Conservation (phyloP, 2,113 vertebrate genomes). For the Cichladusa arquata region DNA sequence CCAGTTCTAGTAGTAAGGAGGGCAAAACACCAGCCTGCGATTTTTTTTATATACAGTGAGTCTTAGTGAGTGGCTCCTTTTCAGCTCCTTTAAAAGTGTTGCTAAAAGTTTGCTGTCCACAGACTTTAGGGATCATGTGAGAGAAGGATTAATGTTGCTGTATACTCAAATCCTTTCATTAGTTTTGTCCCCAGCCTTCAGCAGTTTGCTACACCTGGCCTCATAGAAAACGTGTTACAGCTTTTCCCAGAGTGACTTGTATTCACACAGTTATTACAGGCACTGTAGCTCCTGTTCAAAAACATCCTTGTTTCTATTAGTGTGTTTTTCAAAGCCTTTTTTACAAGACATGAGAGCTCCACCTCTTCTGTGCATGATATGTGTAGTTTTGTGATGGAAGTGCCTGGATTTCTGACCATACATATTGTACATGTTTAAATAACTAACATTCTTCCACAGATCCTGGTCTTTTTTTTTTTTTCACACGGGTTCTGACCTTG, state of each 20-base stretch:
- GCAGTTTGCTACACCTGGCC: background rate
- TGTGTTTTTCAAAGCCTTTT: background rate
- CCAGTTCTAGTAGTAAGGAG: background rate
- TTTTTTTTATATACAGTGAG: background rate
- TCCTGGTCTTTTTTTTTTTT: background rate
- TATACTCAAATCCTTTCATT: background rate
- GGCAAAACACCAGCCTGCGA: background rate
- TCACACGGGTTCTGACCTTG: background rate
- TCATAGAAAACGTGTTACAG: background rate
- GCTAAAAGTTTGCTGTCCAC: background rate
- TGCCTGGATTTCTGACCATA: background rate
- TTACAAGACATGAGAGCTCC: background rate
- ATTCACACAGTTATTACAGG: background rate
- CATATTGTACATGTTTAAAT: background rate
- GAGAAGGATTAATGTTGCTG: background rate
- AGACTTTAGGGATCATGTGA: fast-evolving
- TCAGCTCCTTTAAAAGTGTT: background rate
- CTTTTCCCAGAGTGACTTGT: background rate
- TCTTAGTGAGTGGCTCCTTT: background rate
- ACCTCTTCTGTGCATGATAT: background rate
- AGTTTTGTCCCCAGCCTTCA: background rate
- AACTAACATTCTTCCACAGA: background rate
- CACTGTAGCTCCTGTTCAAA: background rate
- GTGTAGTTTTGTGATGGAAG: background rate
- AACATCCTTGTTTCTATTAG: background rate